Evolutionary conservation across 2,888 invertebrate genomes (phyloP).

Genomic region (Eurytoma adleriae): DNA sequence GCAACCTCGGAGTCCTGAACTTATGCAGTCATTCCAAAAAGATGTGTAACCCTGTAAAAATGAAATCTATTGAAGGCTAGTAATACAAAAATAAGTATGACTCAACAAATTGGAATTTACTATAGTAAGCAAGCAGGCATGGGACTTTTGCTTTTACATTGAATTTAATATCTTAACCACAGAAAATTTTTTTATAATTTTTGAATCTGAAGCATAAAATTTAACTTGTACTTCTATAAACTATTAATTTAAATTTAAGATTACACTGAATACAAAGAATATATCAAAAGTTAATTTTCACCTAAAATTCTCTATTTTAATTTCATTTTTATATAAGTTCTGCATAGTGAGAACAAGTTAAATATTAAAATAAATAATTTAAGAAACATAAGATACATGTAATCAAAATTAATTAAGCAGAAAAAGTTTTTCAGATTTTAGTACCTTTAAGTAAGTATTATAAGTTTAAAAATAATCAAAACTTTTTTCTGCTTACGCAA

Average conservation of each 20-base stretch:
- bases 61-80: slow-evolving; percentile 60
- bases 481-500: too few species aligned
- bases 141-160: background rate
- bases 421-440: background rate
- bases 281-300: background rate
- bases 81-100: slow-evolving; percentile 31
- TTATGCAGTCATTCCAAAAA: slow-evolving; percentile 99
- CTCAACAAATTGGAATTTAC: slow-evolving; percentile 30
- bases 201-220: background rate
- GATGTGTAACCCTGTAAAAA: slow-evolving; percentile 94
- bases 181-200: background rate
- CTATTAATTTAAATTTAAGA: background rate
- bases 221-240: background rate
- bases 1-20: slow-evolving; percentile 98
- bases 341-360: background rate
- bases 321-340: background rate
- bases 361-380: background rate
- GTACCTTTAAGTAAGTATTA: background rate
- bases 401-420: background rate
- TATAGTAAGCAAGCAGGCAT: background rate
- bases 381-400: background rate
- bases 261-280: background rate
- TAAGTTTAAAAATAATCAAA: too few species aligned
- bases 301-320: background rate
- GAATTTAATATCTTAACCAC: background rate